A percentile compares a stretch with the other conserved stretches of the same genome.
phyloP scores from a whole-genome alignment of 2,888 invertebrate genomes.

The Petrolisthes cinctipes region DNA sequence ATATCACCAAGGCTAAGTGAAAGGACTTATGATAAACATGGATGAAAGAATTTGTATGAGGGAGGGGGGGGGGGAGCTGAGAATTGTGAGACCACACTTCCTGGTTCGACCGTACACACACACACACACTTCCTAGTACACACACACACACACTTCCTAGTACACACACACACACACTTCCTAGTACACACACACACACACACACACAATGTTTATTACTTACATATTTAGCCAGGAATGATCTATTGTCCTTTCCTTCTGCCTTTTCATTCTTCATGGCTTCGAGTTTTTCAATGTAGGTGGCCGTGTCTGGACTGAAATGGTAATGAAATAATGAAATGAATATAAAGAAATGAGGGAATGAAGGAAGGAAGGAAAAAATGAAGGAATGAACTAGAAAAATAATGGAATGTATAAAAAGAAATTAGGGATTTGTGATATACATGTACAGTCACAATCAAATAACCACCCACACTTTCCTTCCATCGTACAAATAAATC shows the following conservation, averaged over 20 bases:
- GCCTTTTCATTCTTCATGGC: conserved; percentile 90
- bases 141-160: neutral
- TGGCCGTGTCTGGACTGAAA: conserved; percentile 86
- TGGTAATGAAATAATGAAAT: too few relatives aligned
- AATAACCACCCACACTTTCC: too few relatives aligned
- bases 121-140: neutral
- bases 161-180: too few relatives aligned
- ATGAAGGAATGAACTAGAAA: neutral
- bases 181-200: neutral
- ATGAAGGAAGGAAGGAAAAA: neutral
- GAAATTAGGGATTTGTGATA: too few relatives aligned
- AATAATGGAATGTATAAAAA: neutral
- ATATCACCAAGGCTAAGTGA: too few relatives aligned
- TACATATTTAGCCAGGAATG: conserved; percentile 98
- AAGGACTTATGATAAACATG: too few relatives aligned
- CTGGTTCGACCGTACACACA: too few relatives aligned
- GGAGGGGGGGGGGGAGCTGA: too few relatives aligned
- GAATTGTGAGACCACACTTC: too few relatives aligned
- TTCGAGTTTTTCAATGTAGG: conserved; percentile 85
- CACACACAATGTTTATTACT: conserved; percentile 70
- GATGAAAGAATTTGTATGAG: too few relatives aligned
- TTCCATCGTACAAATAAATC: too few relatives aligned
- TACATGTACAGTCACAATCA: too few relatives aligned
- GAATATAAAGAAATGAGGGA: neutral
- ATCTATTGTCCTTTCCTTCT: conserved; percentile 90